Evolutionary conservation across 2,888 invertebrate genomes (phyloP).

Genomic region (Nymphalis c-album): DNA sequence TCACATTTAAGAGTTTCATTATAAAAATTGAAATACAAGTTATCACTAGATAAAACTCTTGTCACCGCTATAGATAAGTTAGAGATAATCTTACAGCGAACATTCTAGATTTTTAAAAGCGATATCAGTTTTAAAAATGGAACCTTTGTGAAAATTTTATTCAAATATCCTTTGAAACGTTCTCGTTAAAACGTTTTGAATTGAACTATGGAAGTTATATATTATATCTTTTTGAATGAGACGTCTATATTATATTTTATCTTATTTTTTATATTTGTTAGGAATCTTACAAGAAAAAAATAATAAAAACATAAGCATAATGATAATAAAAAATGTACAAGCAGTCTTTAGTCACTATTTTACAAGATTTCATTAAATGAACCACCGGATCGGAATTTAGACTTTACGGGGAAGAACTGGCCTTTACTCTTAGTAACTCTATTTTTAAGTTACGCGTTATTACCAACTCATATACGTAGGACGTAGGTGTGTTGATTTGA

Average conservation of each 20-base stretch:
- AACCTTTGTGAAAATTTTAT: slow-evolving; percentile 5
- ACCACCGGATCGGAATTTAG: too few species aligned
- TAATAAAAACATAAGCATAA: too few species aligned
- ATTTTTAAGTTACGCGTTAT: too few species aligned
- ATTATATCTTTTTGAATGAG: neutral
- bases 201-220: neutral
- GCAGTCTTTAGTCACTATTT: too few species aligned
- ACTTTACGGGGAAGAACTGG: too few species aligned
- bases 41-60: neutral
- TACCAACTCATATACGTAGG: too few species aligned
- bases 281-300: too few species aligned
- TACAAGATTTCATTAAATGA: too few species aligned
- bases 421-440: too few species aligned
- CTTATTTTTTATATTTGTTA: neutral
- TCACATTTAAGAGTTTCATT: neutral
- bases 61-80: neutral
- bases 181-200: slow-evolving; percentile 4
- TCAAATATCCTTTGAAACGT: slow-evolving; percentile 3
- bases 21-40: neutral
- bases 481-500: too few species aligned
- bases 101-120: neutral
- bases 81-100: neutral
- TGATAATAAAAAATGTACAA: too few species aligned
- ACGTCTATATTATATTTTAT: neutral
- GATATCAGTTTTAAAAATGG: neutral